Evolutionary conservation across 64 coral and sea anemone genomes (phyloP), one percentile per base, ranked within the genome.

Genomic region (Catalaphyllia jardinei): DNA sequence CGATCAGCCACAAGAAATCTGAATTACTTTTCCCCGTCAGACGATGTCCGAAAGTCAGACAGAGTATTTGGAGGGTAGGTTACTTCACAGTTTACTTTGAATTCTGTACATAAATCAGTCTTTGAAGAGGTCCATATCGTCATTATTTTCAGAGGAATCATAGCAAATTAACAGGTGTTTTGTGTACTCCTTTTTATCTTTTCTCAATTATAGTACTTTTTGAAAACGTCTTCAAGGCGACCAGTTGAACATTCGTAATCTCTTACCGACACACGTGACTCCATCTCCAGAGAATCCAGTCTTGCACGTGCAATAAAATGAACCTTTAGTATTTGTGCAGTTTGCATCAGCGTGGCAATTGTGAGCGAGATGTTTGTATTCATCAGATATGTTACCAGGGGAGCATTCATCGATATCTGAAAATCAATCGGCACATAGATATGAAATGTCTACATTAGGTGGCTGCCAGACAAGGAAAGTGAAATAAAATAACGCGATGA

Each of bases 231-330:
- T 7, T 46, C 42, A 46, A 16, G 54, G 15, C 17, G 0, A 18
- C 27, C 10, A 51, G 31, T 29, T 60, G 2, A 57, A 57, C 24
- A 49, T 22, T 2, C 8, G 57, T 19, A 35, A 29, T 20, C 54
- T 79, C 83, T 52, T 86, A 96, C 94, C 94, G 20, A 86, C 39
- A 57, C 94, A 96, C 4, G 80, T 59, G 65, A 96, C 86, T 35
- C 94, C 94, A 86, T 96, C 75, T 20, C 94, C 94, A 54, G 86
- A 92, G 57, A 89, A 96, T 15, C 94, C 94, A 80, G 75, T 87
- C 31, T 89, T 87, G 64, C 94, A 96, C 14, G 90, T 80, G 79
- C 94, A 96, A 63, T 79, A 80, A 73, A 92, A 96, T 22, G 90
- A 92, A 39, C 94, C 94, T 57, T 92, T 86, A 55, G 73, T 92